Conservation (phyloP, 2,113 vertebrate species). For the Syngnathus typhle region DNA sequence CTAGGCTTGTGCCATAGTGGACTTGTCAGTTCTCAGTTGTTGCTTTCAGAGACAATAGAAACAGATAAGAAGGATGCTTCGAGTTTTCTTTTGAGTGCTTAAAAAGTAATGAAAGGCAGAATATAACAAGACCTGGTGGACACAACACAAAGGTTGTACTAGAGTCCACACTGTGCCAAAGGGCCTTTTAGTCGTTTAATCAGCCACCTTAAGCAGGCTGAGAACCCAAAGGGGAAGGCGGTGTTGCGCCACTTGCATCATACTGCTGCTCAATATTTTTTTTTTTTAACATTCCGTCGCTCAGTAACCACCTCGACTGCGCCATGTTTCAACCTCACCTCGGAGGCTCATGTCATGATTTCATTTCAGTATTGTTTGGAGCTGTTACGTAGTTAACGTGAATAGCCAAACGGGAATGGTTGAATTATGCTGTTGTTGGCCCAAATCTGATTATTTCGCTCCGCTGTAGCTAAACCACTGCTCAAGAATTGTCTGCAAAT, state of each 20-base stretch:
- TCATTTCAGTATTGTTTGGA: slow-evolving; percentile 48
- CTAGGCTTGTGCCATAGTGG: slow-evolving; percentile 41
- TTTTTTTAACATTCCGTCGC: slow-evolving; percentile 34
- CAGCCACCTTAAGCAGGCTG: slow-evolving; percentile 20
- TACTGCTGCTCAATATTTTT: slow-evolving; percentile 22
- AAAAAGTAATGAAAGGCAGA: slow-evolving; percentile 14
- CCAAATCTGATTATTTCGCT: slow-evolving; percentile 31
- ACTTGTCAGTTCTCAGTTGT: slow-evolving; percentile 21
- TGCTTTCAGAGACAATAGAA: neutral
- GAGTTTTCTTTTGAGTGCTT: neutral
- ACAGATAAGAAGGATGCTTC: slow-evolving; percentile 5
- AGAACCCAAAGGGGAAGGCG: slow-evolving; percentile 18
- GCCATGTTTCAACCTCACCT: slow-evolving; percentile 2
- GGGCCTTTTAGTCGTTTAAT: slow-evolving; percentile 54
- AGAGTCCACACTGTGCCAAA: slow-evolving; percentile 37
- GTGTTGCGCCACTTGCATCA: slow-evolving; percentile 31
- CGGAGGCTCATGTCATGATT: slow-evolving; percentile 25
- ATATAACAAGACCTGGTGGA: slow-evolving; percentile 26
- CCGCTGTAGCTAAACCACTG: slow-evolving; percentile 34
- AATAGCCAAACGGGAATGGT: slow-evolving; percentile 30
- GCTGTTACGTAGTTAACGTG: slow-evolving; percentile 49
- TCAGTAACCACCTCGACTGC: slow-evolving; percentile 9
- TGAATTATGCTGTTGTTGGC: slow-evolving; percentile 28
- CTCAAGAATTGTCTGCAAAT: slow-evolving; percentile 60
- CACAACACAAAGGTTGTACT: slow-evolving; percentile 9